phyloP scores from a whole-genome alignment of 2,797 vertebrate species.

The Periophthalmus magnuspinnatus region DNA sequence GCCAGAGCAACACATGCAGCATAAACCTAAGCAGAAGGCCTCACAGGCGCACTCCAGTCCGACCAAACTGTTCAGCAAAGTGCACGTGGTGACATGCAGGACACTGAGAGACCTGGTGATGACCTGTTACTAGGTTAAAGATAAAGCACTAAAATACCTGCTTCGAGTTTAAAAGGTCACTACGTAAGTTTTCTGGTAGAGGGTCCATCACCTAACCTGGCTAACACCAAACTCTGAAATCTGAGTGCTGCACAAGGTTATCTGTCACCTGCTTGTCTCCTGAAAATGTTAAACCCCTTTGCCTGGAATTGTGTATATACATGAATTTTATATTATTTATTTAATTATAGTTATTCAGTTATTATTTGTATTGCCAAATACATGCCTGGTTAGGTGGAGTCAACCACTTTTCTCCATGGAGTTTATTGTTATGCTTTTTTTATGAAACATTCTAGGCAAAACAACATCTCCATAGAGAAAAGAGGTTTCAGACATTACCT shows the following conservation, averaged over 20 bases:
- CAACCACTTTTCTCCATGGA: no score
- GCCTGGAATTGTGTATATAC: not conserved
- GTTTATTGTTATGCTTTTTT: not conserved
- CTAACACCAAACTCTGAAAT: no score
- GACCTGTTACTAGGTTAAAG: not conserved
- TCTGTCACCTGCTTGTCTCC: not conserved
- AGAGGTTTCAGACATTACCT: not conserved
- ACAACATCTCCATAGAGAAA: not conserved
- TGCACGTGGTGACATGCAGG: slow-evolving; percentile 22
- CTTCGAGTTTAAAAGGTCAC: not conserved
- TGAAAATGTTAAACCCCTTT: not conserved
- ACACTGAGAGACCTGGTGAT: not conserved
- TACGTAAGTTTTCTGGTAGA: not conserved
- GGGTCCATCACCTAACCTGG: not conserved
- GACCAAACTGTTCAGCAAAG: slow-evolving; percentile 16
- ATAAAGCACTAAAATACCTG: not conserved
- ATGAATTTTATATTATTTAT: no score
- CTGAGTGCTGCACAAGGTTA: no score
- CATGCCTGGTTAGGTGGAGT: not conserved
- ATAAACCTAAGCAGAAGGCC: slow-evolving; percentile 39
- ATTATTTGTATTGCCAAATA: no score
- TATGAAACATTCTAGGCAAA: not conserved
- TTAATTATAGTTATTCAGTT: no score
- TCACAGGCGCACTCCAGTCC: slow-evolving; percentile 31
- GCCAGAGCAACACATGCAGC: slow-evolving; percentile 48